Conservation (phyloP, 2,797 vertebrate species). For the Cryptoblepharus egeriae region DNA sequence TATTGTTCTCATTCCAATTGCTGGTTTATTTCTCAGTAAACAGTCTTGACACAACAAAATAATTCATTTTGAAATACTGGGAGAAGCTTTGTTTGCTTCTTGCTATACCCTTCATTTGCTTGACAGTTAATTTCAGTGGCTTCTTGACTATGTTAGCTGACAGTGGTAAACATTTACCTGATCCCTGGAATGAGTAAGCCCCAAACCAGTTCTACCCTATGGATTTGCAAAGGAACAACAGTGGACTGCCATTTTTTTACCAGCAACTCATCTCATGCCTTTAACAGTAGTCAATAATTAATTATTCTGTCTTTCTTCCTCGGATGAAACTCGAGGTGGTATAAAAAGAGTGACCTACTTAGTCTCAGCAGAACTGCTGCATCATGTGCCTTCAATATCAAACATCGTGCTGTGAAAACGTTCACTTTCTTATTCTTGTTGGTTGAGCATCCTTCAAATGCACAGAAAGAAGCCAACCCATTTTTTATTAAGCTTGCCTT, state of each 20-base stretch:
- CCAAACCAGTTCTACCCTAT: background rate
- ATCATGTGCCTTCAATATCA: background rate
- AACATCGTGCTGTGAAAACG: background rate
- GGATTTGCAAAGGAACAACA: background rate
- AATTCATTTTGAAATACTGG: constrained; percentile 25
- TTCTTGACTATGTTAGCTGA: background rate
- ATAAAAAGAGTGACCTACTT: too few species aligned
- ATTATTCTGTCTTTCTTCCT: too few species aligned
- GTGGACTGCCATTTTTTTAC: background rate
- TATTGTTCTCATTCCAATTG: constrained; percentile 9
- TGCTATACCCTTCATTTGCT: background rate
- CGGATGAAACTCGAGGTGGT: too few species aligned
- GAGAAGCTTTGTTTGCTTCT: constrained; percentile 14
- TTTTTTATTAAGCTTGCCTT: background rate
- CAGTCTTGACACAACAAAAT: background rate
- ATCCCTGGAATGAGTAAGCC: background rate
- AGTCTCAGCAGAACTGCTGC: too few species aligned
- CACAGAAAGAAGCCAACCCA: background rate
- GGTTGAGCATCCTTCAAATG: background rate
- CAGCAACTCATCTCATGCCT: background rate
- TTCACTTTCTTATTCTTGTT: background rate
- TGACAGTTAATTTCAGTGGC: background rate
- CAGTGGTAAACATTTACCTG: background rate
- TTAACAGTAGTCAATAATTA: background rate
- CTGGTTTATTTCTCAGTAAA: constrained; percentile 48